A percentile compares a stretch with the other conserved stretches of the same genome.
Evolutionary conservation across 2,888 invertebrate genomes (phyloP).

Genomic region (Habroteleia sp.): DNA sequence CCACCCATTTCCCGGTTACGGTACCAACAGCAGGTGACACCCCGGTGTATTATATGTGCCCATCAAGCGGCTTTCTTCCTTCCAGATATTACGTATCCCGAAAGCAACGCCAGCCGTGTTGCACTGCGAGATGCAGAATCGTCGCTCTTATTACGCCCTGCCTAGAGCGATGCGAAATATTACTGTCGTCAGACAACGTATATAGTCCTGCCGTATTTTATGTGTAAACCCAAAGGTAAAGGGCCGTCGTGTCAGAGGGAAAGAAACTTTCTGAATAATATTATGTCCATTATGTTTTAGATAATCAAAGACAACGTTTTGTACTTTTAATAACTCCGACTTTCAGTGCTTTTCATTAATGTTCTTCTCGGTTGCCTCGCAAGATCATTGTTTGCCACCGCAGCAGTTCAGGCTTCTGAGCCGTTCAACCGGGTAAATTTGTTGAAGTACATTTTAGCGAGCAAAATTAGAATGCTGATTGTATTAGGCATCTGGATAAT

Average conservation of each 20-base stretch:
- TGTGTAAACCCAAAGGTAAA: constrained; percentile 17
- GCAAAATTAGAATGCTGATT: too few species aligned
- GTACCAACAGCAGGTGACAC: constrained; percentile 55
- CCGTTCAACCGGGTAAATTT: too few species aligned
- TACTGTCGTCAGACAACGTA: constrained; percentile 28
- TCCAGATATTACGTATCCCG: constrained; percentile 53
- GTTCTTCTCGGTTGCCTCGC: too few species aligned
- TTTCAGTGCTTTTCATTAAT: too few species aligned
- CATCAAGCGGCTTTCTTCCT: constrained; percentile 51
- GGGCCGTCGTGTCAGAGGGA: constrained; percentile 17
- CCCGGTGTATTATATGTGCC: constrained; percentile 50
- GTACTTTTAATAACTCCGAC: background rate
- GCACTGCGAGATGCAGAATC: constrained; percentile 40
- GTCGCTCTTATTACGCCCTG: constrained; percentile 43
- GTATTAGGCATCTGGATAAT: background rate
- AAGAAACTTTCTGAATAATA: constrained; percentile 9
- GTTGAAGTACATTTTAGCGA: too few species aligned
- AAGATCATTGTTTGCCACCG: too few species aligned
- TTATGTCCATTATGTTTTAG: background rate
- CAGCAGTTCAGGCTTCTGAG: too few species aligned
- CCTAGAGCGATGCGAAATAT: constrained; percentile 50
- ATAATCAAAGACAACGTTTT: background rate
- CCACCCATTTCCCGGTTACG: constrained; percentile 40
- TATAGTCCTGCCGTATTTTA: constrained; percentile 8
- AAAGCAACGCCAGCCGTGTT: constrained; percentile 30